phyloP scores from a whole-genome alignment of 2,113 vertebrate genomes.

The Anarhynchus alexandrinus region DNA sequence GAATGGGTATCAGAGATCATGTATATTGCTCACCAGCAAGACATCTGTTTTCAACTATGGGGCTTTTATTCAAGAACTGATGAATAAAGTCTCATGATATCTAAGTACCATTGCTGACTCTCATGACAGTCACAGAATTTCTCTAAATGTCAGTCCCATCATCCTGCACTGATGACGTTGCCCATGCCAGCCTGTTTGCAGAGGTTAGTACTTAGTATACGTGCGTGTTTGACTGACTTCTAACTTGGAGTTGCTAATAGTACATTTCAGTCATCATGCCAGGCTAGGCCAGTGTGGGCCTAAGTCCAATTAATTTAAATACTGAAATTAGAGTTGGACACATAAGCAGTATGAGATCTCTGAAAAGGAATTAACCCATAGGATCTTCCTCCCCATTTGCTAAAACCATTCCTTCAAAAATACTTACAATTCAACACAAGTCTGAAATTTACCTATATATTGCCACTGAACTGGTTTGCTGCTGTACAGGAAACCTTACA shows the following conservation, averaged over 20 bases:
- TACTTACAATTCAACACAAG: not conserved
- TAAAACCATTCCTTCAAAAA: not conserved
- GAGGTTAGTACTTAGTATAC: not conserved
- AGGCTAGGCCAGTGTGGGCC: not conserved
- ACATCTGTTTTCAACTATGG: conserved; percentile 36
- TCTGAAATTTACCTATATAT: not conserved
- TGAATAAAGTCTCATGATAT: not conserved
- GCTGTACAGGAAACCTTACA: not conserved
- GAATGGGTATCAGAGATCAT: conserved; percentile 21
- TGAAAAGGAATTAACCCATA: not conserved
- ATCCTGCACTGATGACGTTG: not conserved
- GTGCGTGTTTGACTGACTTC: not conserved
- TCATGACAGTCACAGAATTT: not conserved
- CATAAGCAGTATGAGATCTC: not conserved
- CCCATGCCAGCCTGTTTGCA: not conserved
- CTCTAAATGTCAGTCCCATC: not conserved
- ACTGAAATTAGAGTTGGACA: not conserved
- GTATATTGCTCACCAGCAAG: not conserved
- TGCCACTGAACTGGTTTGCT: not conserved
- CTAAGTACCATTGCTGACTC: not conserved
- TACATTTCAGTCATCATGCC: not conserved
- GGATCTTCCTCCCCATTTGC: not conserved
- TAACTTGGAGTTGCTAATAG: not conserved
- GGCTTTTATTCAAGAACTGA: not conserved
- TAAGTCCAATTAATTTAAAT: not conserved